A percentile compares a stretch with the other conserved stretches of the same genome.
phyloP scores from a whole-genome alignment of 2,797 vertebrate genomes.

The Galaxias olidus region DNA sequence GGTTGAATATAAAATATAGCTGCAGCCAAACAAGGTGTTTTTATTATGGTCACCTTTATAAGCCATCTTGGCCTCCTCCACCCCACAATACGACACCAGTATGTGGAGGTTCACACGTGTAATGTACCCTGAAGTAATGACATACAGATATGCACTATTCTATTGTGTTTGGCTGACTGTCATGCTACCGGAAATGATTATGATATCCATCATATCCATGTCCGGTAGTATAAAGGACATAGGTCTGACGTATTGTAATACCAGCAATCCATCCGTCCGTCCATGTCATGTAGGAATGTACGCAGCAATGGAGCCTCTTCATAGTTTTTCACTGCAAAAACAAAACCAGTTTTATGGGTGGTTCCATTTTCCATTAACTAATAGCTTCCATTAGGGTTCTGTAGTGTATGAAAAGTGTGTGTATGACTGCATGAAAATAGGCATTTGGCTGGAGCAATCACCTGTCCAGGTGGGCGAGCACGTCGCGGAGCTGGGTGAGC shows the following conservation, averaged over 20 bases:
- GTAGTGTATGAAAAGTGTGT: background rate
- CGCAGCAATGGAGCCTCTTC: constrained; percentile 45
- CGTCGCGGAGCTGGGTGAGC: constrained; percentile 88
- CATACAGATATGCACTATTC: constrained; percentile 28
- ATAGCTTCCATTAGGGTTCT: background rate
- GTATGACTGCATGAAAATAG: background rate
- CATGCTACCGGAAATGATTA: background rate
- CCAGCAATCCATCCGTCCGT: constrained; percentile 9
- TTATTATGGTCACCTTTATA: no score
- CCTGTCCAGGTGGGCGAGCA: constrained; percentile 93
- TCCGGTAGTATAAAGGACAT: constrained; percentile 26
- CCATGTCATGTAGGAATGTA: constrained; percentile 26
- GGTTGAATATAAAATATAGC: no score
- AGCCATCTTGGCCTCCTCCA: no score
- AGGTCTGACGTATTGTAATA: constrained; percentile 17
- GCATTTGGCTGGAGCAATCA: constrained; percentile 49
- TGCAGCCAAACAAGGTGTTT: no score
- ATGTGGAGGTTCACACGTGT: constrained; percentile 36
- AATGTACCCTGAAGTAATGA: constrained; percentile 22
- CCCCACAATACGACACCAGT: constrained; percentile 4
- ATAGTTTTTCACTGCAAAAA: constrained; percentile 80
- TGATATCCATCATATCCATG: constrained; percentile 10
- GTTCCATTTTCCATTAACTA: no score
- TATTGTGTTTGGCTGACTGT: constrained; percentile 15
- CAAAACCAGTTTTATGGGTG: no score